These are phyloP conservation scores for Bombus terrestris DNA, from an alignment of 1,140 invertebrate species.

Conservation along the genomic window DNA sequence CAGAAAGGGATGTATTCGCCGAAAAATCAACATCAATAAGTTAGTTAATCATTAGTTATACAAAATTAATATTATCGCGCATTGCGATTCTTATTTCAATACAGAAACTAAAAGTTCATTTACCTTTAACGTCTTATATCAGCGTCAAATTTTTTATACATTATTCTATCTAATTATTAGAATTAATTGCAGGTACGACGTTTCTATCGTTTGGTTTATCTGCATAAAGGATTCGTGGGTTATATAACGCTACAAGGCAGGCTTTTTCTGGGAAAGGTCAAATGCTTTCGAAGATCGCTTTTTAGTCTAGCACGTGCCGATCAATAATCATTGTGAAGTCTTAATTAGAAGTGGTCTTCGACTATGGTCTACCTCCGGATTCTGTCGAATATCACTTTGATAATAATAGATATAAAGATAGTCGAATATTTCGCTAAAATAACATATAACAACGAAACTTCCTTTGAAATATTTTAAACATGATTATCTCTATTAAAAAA, in stretches of 20 bases:
- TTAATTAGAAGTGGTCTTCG: neutral
- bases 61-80: neutral
- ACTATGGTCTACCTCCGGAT: neutral
- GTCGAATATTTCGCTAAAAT: neutral
- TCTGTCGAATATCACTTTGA: neutral
- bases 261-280: neutral
- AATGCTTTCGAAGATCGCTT: neutral
- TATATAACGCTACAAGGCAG: neutral
- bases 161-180: no score
- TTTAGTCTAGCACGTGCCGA: neutral
- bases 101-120: no score
- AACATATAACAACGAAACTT: neutral
- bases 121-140: no score
- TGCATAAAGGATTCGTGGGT: neutral
- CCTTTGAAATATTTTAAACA: neutral
- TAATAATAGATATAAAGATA: neutral
- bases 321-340: neutral
- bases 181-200: neutral
- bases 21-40: no score
- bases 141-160: no score
- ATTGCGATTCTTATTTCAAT: neutral
- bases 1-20: neutral
- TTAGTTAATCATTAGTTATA: no score
- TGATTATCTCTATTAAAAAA: neutral
- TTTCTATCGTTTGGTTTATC: neutral